Base-by-base conservation (phyloP, 2,888 invertebrate species). In the Machimus atricapillus region DNA sequence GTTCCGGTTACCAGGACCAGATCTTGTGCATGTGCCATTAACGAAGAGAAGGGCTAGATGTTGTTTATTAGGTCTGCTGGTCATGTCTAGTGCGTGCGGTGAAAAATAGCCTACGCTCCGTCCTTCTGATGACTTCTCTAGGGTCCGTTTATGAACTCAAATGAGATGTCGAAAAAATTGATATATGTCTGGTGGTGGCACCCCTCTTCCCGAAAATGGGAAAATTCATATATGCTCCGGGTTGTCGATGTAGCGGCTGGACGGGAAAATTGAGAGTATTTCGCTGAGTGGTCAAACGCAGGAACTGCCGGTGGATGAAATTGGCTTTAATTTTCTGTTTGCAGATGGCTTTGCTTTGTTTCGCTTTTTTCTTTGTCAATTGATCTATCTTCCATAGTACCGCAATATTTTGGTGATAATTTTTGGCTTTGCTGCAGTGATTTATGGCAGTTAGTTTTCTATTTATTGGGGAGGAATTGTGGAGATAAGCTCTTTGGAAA, bases 131-230 rank as follows among this genome's bases (percentile, higher is more conserved):
- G 23, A 19, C 66, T 27, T 66, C 52, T 79, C 79, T 52, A 58
- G 58, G 40, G 66, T 16, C 58, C 82, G 66, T 58, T 83, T 83
- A 83, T 83, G 40, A 66, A 83, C 82, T 66, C 37, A 83, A 83
- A 83, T 83, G 82, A 83, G 82, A 83, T 66, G 82, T 83, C 82
- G 58, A 83, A 83, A 66, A 66, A 66, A 37, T 66, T 83, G 82
- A 83, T 83, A 83, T 83, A 83, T 83, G 82, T 66, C 82, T 83
- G 82, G 56, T 16, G 37, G 66, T 37, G 58, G 82, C 66, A 83
- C 58, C 56, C 66, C 66, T 83, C 79, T 79, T 14, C 27, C 34
- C n/a, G 34, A 79, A 46, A 34, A 27, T 27, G 78, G 78, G 27
- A 52, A 40, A 79, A 23, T 19, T 40, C 78, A 43, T 40, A 78